Conservation (phyloP, 2,888 invertebrate species). For the Smittia sp. region DNA sequence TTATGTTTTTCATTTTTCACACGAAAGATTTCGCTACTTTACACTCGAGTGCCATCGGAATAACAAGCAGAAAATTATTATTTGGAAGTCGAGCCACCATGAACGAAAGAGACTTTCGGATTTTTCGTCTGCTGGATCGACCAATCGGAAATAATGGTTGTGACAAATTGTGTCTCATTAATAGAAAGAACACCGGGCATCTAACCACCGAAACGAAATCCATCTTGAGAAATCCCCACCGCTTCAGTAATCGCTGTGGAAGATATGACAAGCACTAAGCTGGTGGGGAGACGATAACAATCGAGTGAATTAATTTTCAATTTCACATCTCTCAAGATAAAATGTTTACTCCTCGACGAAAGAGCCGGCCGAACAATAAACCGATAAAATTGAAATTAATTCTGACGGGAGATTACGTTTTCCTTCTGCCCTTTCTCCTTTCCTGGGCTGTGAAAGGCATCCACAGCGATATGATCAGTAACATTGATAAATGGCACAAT, state of each 20-base stretch:
- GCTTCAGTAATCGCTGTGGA: neutral
- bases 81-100: constrained; percentile 6
- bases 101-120: neutral
- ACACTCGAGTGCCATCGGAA: too few relatives aligned
- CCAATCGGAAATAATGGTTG: constrained; percentile 31
- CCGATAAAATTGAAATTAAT: constrained; percentile 23
- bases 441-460: neutral
- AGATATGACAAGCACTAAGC: neutral
- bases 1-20: too few relatives aligned
- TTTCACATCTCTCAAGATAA: neutral
- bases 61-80: neutral
- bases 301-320: constrained; percentile 33
- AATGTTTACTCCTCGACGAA: too few relatives aligned
- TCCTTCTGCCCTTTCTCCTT: neutral
- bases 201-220: neutral
- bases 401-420: neutral
- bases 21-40: neutral
- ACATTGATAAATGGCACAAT: neutral
- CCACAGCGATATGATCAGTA: neutral
- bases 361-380: constrained; percentile 2
- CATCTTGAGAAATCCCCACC: neutral
- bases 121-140: neutral
- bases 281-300: constrained; percentile 9
- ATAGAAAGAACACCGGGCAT: constrained; percentile 28
- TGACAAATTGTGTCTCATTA: constrained; percentile 35